These are phyloP conservation scores for Leucophora obtusa DNA, from an alignment of 2,888 invertebrate genomes.

Conservation along the genomic window DNA sequence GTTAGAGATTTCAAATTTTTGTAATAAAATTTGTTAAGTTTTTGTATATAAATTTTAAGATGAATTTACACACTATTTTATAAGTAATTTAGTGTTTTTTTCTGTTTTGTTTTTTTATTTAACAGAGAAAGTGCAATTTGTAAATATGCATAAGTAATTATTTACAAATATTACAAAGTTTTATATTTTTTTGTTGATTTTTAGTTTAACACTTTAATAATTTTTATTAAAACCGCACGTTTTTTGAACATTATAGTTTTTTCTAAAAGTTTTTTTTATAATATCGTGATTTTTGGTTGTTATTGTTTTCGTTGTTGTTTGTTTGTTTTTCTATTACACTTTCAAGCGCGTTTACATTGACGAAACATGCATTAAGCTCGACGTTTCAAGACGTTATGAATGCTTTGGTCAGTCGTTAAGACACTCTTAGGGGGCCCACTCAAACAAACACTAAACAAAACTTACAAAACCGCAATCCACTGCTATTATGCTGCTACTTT, in stretches of 20 bases:
- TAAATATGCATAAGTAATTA: not conserved
- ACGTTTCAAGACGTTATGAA: conserved; percentile 74
- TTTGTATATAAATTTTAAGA: not conserved
- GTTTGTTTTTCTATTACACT: conserved; percentile 19
- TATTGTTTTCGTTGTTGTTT: conserved; percentile 20
- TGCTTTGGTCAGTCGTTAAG: conserved; percentile 53
- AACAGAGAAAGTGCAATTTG: conserved; percentile 34
- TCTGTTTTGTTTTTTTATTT: conserved; percentile 6
- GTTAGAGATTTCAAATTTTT: conserved; percentile 8
- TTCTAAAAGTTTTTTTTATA: not conserved
- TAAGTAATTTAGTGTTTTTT: conserved; percentile 13
- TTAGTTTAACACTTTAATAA: conserved; percentile 8
- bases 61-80: conserved; percentile 4
- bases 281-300: conserved; percentile 11
- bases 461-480: conserved; percentile 51
- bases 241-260: conserved; percentile 4
- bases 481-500: conserved; percentile 4
- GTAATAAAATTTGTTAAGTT: not conserved
- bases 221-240: conserved; percentile 3
- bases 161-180: conserved; percentile 22
- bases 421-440: conserved; percentile 48
- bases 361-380: conserved; percentile 72
- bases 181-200: conserved; percentile 10
- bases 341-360: conserved; percentile 54
- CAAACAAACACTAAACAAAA: conserved; percentile 24